phyloP scores from a whole-genome alignment of 1,140 invertebrate genomes.

The Laupala kohalensis region DNA sequence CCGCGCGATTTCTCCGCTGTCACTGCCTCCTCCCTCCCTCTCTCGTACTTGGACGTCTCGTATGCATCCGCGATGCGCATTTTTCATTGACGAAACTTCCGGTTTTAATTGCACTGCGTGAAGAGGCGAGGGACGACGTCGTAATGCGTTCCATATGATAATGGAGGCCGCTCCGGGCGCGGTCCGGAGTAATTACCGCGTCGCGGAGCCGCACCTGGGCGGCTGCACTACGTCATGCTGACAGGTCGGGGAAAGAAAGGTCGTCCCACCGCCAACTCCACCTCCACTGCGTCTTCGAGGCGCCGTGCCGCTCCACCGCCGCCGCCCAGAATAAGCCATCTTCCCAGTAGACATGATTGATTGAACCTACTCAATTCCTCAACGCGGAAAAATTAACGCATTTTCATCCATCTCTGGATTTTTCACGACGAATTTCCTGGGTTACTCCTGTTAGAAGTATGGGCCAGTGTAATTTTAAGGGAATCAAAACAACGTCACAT shows the following conservation, averaged over 20 bases:
- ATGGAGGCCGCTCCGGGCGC: too few species aligned
- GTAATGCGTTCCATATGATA: constrained; percentile 8
- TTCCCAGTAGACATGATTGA: not conserved
- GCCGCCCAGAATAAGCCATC: not conserved
- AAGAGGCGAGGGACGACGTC: not conserved
- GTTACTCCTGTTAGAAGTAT: too few species aligned
- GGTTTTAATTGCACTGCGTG: constrained; percentile 2
- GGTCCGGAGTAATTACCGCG: constrained; percentile 1
- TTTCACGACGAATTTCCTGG: not conserved
- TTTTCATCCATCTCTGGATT: not conserved
- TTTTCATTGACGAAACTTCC: constrained; percentile 8
- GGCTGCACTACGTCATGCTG: constrained; percentile 1
- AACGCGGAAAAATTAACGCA: not conserved
- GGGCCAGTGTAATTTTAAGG: too few species aligned
- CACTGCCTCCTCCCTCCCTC: not conserved
- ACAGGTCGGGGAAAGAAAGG: not conserved
- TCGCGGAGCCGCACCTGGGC: constrained; percentile 1
- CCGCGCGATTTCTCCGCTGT: not conserved
- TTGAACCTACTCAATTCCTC: not conserved
- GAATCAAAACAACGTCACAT: too few species aligned
- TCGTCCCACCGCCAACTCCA: not conserved
- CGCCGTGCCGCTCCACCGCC: too few species aligned
- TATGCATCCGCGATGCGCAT: too few species aligned
- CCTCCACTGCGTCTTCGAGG: too few species aligned
- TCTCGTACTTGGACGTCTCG: too few species aligned